phyloP scores from a whole-genome alignment of 2,113 vertebrate genomes.

The Phyllostomus discolor region DNA sequence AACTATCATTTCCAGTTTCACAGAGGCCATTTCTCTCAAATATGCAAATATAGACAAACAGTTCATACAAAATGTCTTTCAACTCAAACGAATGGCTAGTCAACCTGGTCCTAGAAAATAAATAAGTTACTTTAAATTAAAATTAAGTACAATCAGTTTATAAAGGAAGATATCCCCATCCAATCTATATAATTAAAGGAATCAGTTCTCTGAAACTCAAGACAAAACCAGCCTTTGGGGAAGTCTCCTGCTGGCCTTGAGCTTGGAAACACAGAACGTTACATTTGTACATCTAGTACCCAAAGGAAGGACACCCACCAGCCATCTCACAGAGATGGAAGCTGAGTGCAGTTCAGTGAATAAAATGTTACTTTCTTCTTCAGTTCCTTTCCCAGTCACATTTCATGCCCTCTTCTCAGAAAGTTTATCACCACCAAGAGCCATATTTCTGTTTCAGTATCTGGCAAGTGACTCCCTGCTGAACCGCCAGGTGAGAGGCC shows the following conservation, averaged over 20 bases:
- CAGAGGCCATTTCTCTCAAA: background rate
- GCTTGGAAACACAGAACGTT: background rate
- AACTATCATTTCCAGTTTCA: constrained; percentile 35
- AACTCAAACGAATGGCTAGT: background rate
- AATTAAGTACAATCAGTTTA: background rate
- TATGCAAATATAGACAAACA: background rate
- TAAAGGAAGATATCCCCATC: background rate
- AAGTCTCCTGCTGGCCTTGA: background rate
- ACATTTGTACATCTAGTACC: background rate
- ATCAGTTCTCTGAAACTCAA: background rate
- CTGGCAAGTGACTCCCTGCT: constrained; percentile 59
- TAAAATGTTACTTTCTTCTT: constrained; percentile 46
- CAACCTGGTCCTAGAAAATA: background rate
- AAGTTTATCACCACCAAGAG: constrained; percentile 11
- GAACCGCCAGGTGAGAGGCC: background rate
- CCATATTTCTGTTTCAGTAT: constrained; percentile 64
- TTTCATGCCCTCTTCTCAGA: constrained; percentile 41
- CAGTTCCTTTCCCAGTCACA: constrained; percentile 4
- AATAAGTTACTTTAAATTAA: background rate
- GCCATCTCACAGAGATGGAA: constrained; percentile 18
- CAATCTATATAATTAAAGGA: background rate
- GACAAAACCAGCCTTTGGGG: background rate
- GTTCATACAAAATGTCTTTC: constrained; percentile 14
- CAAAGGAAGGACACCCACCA: background rate
- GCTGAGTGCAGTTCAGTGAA: background rate